These are phyloP conservation scores for Spongilla lacustris DNA, from an alignment of 37 sponge, comb jelly and placozoan species.

Conservation along the genomic window DNA sequence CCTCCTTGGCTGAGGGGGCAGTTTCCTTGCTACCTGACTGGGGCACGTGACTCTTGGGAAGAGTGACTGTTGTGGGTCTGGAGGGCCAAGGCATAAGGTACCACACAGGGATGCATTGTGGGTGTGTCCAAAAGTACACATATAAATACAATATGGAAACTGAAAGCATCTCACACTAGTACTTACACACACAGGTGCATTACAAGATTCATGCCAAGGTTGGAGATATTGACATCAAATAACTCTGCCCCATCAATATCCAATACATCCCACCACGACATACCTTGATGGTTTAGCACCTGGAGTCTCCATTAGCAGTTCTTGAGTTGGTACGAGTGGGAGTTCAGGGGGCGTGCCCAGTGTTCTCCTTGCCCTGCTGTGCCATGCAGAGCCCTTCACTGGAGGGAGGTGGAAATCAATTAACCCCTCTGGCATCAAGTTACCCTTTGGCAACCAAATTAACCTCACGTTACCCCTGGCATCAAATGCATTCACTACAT, in stretches of 20 bases:
- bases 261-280: not conserved
- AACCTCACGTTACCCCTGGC: too few relatives aligned
- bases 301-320: not conserved
- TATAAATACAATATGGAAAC: too few relatives aligned
- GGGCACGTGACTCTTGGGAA: not conserved
- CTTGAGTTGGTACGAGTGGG: not conserved
- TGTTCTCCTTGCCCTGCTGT: not conserved
- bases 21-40: not conserved
- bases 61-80: not conserved
- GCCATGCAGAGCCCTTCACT: not conserved
- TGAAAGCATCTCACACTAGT: too few relatives aligned
- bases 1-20: not conserved
- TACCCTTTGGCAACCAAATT: too few relatives aligned
- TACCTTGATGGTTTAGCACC: not conserved
- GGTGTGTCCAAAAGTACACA: not conserved
- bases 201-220: too few relatives aligned
- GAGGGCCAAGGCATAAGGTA: not conserved
- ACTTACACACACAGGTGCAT: too few relatives aligned
- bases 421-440: too few relatives aligned
- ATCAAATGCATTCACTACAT: too few relatives aligned
- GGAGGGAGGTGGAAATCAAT: too few relatives aligned
- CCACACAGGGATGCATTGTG: not conserved
- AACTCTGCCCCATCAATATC: too few relatives aligned
- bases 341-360: not conserved
- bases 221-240: too few relatives aligned